Conservation (phyloP, 2,888 invertebrate genomes). For the Oscheius onirici region DNA sequence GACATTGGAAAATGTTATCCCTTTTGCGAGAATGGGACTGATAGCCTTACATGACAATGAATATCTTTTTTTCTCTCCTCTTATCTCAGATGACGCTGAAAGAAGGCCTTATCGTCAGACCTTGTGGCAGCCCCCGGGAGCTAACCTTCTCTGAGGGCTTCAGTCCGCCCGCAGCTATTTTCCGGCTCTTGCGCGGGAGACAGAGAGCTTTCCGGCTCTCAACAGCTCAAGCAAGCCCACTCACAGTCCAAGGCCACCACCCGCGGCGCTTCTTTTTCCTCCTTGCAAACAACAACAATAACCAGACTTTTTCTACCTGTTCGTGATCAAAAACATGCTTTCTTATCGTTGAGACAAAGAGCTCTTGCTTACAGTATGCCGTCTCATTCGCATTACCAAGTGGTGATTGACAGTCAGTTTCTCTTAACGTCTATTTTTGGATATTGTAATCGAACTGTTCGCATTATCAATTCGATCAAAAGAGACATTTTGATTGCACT, state of each 20-base stretch:
- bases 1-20: conserved; percentile 63
- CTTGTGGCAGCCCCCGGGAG: conserved; percentile 1
- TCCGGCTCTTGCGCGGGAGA: conserved; percentile 1
- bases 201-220: background rate
- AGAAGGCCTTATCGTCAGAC: conserved; percentile 17
- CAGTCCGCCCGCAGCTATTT: conserved; percentile 13
- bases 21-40: conserved; percentile 45
- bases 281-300: conserved; percentile 20
- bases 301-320: too few relatives aligned
- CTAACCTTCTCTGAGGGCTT: too few relatives aligned
- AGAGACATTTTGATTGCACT: too few relatives aligned
- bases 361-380: too few relatives aligned
- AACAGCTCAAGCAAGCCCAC: too few relatives aligned
- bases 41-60: background rate
- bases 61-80: background rate
- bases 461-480: too few relatives aligned
- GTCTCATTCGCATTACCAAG: too few relatives aligned
- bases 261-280: background rate
- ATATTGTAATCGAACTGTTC: too few relatives aligned
- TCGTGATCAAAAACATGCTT: too few relatives aligned
- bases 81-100: conserved; percentile 7
- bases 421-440: too few relatives aligned
- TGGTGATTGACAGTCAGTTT: too few relatives aligned
- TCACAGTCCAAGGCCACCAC: background rate
- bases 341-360: too few relatives aligned